Evolutionary conservation across 2,113 vertebrate species (phyloP).

Genomic region (Apistogramma diplotaenia): DNA sequence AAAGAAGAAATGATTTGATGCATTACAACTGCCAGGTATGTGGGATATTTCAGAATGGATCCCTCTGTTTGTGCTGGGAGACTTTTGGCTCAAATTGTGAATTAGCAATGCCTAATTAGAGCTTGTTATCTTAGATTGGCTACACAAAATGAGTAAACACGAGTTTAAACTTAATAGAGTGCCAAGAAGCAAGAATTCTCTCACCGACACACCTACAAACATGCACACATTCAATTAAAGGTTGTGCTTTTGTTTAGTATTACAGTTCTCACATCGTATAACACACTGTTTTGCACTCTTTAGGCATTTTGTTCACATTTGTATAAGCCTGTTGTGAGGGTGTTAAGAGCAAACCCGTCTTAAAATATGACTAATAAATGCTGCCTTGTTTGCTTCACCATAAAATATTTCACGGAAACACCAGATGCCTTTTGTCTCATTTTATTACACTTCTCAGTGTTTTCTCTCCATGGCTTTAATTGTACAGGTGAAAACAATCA

Average conservation of each 20-base stretch:
- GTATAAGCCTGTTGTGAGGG: background rate
- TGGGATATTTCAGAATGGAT: slow-evolving; percentile 11
- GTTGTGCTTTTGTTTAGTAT: background rate
- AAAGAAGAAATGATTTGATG: slow-evolving; percentile 3
- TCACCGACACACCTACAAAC: background rate
- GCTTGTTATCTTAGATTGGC: slow-evolving; percentile 29
- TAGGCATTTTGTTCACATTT: background rate
- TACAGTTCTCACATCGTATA: background rate
- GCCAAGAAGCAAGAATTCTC: slow-evolving; percentile 10
- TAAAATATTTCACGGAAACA: background rate
- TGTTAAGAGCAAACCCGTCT: background rate
- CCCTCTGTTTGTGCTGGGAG: slow-evolving; percentile 7
- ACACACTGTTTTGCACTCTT: background rate
- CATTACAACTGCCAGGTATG: background rate
- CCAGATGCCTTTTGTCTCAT: background rate
- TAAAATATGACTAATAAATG: background rate
- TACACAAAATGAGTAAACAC: slow-evolving; percentile 36
- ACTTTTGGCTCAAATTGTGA: slow-evolving; percentile 36
- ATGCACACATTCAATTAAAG: background rate
- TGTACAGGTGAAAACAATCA: slow-evolving; percentile 27
- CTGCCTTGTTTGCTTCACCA: slow-evolving; percentile 2
- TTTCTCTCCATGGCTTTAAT: background rate
- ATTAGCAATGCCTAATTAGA: slow-evolving; percentile 45
- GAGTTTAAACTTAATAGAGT: slow-evolving; percentile 30
- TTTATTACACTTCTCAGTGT: background rate